Evolutionary conservation across 2,888 invertebrate genomes (phyloP), one percentile per base, ranked within the genome.

Genomic region (Andrena bucephala): DNA sequence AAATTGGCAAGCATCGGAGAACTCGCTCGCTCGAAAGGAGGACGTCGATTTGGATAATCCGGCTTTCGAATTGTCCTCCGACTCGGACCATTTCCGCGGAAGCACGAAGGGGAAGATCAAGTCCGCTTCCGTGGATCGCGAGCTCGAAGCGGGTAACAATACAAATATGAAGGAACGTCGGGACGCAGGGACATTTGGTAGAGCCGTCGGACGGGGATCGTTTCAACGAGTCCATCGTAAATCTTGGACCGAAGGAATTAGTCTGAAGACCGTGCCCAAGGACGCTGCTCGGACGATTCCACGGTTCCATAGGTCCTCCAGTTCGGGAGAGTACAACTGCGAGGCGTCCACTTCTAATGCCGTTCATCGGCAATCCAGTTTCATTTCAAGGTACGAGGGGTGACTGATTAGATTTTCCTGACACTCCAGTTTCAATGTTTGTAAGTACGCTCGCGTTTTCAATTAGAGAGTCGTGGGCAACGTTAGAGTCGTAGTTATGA

Each of bases 241-340:
- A 85, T 88, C 88, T 7, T 88, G 89, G 89, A 85, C 88, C 0
- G 89, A 88, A 75, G 87, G 89, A 8, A 69, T 76, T 7, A 85
- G 33, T 1, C 31, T 68, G 1, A 76, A 69, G 20, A 59, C 36
- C 13, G 2, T 7, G 24, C 20, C 74, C 7, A 80, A 67, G 60
- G 67, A 78, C 16, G 20, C 16, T 1, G 10, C 36, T 36, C 8
- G 36, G 10, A 36, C 36, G 36, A 50, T 78, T n/a, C 29, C 65
- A 1, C 65, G 77, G 7, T 70, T 83, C 65, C 77, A 84, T 16
- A 85, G 85, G 57, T 89, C 83, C 2, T 76, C n/a, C 7, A 84
- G 85, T 31, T 67, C 89, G 7, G 79, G 76, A n/a, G 87, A 78
- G 8, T 80, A 85, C 54, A 42, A 50, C 31, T 67, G 74, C 16